Percentiles rank a stretch among this genome's conserved stretches.
Evolutionary conservation across 2,113 vertebrate species (phyloP).

Genomic region (Cryptomyrus ogoouensis): DNA sequence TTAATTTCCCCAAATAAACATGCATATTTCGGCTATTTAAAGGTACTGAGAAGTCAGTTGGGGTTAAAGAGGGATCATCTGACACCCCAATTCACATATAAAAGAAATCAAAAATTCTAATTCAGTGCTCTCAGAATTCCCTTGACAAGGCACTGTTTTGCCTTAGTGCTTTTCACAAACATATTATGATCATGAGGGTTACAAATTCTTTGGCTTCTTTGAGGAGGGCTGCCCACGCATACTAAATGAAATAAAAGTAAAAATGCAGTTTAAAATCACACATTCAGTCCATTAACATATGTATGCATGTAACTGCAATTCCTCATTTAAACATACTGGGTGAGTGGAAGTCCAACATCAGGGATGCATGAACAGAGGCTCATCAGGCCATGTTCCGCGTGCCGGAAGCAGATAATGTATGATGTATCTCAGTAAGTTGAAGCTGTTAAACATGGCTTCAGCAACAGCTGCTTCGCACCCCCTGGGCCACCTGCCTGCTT

Average conservation of each 20-base stretch:
- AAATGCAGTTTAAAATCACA: slow-evolving; percentile 23
- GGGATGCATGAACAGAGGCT: slow-evolving; percentile 22
- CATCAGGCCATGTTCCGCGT: slow-evolving; percentile 21
- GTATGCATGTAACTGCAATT: slow-evolving; percentile 36
- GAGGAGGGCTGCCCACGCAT: background rate
- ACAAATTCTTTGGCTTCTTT: slow-evolving; percentile 26
- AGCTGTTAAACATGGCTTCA: slow-evolving; percentile 49
- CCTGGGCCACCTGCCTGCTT: slow-evolving; percentile 29
- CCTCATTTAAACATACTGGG: slow-evolving; percentile 39
- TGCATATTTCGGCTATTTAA: slow-evolving; percentile 7
- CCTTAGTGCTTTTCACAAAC: slow-evolving; percentile 20
- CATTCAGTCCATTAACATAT: slow-evolving; percentile 35
- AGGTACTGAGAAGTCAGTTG: background rate
- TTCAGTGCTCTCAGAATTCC: slow-evolving; percentile 23
- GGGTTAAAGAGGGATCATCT: slow-evolving; percentile 10
- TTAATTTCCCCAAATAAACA: background rate
- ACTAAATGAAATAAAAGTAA: slow-evolving; percentile 25
- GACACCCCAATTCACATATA: background rate
- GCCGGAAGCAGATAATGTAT: slow-evolving; percentile 37
- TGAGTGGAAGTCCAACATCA: background rate
- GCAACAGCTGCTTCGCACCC: slow-evolving; percentile 50
- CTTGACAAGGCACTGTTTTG: slow-evolving; percentile 5
- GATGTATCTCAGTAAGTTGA: slow-evolving; percentile 55
- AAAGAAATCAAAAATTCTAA: slow-evolving; percentile 18
- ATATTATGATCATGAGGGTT: slow-evolving; percentile 8